Base-by-base conservation (phyloP, 2,113 vertebrate species). In the Podocnemis expansa region DNA sequence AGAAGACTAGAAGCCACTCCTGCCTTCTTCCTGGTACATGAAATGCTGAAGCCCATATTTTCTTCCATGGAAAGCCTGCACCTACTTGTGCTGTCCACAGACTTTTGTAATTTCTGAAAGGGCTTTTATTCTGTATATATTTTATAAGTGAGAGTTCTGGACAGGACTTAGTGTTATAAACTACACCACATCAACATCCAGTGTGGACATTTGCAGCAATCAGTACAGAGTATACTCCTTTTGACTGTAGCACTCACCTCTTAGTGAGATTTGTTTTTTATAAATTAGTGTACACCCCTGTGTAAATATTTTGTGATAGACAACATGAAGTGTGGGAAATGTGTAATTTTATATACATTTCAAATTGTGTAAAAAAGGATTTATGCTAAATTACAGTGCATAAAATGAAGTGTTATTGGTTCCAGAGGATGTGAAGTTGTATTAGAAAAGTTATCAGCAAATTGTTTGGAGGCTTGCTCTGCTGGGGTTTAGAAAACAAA, bases 101-200 rank as follows among this genome's bases (percentile, higher is more conserved):
- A 85, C 55, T 92, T 92, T 90, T 89, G 91, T 49, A 56, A 58
- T 91, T 96, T 91, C 89, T 93, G 95, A 96, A 89, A 86, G 92
- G 91, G 91, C 84, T 93, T 94, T 95, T 97, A 97, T 95, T 96
- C 94, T 97, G 86, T 94, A 94, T 86, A 92, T 87, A 91, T 93
- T 96, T 96, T 97, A 96, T 47, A 97, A 97, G 17, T 22, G 89
- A n/a, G n/a, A n/a, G n/a, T n/a, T n/a, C n/a, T n/a, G n/a, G n/a
- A n/a, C n/a, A n/a, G n/a, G n/a, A n/a, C n/a, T n/a, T n/a, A 14
- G n/a, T 58, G 10, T 90, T 43, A 90, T 91, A 91, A 67, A 75
- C 92, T 80, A 91, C 92, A 94, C 93, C 9, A 96, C 93, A 93
- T 94, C 96, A 97, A 80, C 95, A 94, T 89, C 91, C 91, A 2